A percentile compares a stretch with the other conserved stretches of the same genome.
These are phyloP conservation scores for Lithophane leautieri DNA, from an alignment of 2,888 invertebrate genomes.

Conservation along the genomic window DNA sequence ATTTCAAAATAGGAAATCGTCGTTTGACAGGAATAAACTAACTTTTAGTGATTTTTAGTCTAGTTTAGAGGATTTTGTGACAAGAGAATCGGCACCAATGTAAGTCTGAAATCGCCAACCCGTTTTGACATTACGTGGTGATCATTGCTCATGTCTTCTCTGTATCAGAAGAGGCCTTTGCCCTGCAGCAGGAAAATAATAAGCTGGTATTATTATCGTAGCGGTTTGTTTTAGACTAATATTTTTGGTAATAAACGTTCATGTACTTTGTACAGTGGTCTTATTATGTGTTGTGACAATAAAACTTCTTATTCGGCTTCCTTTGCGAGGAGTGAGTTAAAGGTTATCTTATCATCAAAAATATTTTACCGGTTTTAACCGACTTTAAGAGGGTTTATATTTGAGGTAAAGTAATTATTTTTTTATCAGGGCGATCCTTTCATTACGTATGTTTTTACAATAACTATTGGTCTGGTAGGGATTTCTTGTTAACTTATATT, in stretches of 20 bases:
- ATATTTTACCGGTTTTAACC: not conserved
- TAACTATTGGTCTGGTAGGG: not conserved
- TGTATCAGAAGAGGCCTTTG: too few relatives aligned
- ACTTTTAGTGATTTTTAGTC: too few relatives aligned
- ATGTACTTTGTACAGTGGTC: not conserved
- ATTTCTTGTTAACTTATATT: too few relatives aligned
- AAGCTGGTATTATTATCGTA: too few relatives aligned
- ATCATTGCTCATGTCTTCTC: too few relatives aligned
- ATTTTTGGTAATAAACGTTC: not conserved
- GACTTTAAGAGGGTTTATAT: not conserved
- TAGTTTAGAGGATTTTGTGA: too few relatives aligned
- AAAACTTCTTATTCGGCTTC: not conserved
- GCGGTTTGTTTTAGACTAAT: not conserved
- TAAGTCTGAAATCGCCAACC: too few relatives aligned
- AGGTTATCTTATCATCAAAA: slow-evolving; percentile 29
- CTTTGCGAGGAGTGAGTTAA: not conserved
- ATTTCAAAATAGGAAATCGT: too few relatives aligned
- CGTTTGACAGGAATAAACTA: too few relatives aligned
- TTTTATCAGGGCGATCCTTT: not conserved
- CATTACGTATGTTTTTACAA: not conserved
- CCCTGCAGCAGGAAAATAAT: too few relatives aligned
- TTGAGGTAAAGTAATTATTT: not conserved
- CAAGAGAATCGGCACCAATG: too few relatives aligned
- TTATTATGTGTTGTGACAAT: slow-evolving; percentile 2
- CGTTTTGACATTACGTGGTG: too few relatives aligned